Conservation (phyloP, 2,797 vertebrate species). For the Enteromius thamalakanensis region DNA sequence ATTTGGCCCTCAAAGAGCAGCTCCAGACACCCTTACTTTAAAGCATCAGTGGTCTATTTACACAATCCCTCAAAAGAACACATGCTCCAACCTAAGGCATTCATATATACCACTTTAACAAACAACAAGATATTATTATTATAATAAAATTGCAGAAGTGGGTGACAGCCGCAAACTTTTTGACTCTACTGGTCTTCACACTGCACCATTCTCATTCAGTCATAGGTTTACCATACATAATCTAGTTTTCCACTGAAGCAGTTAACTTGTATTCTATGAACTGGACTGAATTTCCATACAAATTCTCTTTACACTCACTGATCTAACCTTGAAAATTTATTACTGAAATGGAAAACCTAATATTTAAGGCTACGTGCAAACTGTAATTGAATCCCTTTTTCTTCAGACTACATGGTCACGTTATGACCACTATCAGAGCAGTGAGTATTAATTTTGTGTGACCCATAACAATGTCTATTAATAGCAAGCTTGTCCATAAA, state of each 20-base stretch:
- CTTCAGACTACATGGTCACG: conserved; percentile 1
- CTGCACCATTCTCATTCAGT: neutral
- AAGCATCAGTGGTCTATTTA: neutral
- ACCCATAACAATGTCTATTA: conserved; percentile 16
- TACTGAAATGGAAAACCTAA: conserved; percentile 16
- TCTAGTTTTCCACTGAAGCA: conserved; percentile 22
- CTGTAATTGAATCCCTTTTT: neutral
- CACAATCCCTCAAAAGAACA: no score
- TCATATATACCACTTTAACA: neutral
- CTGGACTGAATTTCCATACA: conserved; percentile 25
- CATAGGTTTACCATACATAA: neutral
- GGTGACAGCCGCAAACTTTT: neutral
- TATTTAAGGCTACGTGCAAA: neutral
- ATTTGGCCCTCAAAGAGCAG: neutral
- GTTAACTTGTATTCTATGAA: conserved; percentile 20
- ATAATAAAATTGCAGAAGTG: neutral
- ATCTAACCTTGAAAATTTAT: conserved; percentile 35
- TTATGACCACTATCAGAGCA: neutral
- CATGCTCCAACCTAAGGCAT: neutral
- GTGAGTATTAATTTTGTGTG: neutral
- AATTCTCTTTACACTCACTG: conserved; percentile 33
- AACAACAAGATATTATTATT: neutral
- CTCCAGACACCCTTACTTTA: neutral
- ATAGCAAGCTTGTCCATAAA: conserved; percentile 4
- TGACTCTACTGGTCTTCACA: neutral